Base-by-base conservation (phyloP, 1,140 invertebrate species). In the Notospermus geniculatus region DNA sequence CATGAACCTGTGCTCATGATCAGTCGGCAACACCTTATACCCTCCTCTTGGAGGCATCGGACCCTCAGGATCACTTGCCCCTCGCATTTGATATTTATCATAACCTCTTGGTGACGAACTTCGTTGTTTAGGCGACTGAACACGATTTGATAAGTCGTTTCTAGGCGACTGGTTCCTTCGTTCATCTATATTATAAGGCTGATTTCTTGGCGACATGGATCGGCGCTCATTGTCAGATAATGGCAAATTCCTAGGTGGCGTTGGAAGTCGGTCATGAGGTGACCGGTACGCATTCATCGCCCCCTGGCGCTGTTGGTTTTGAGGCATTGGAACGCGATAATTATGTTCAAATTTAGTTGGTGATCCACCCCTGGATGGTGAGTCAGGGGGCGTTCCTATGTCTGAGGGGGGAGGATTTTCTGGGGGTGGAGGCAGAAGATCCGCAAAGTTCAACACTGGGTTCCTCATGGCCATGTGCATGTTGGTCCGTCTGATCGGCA, bases 351-450 rank as follows among this genome's bases (percentile, higher is more conserved):
- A 29, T 11, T 30, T 45, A 30, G 11, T 41, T 23, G 54, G 13
- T 57, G 45, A 50, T n/a, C 4, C n/a, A 5, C 46, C n/a, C 7
- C 29, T 22, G 17, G 60, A 65, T 9, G 69, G 74, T 27, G 67
- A 75, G 43, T 73, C 72, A 22, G 68, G 65, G 22, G 71, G 67
- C 25, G 71, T 68, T 32, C 70, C 76, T 32, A 71, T 67, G 36
- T 80, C 77, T 56, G 71, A 75, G 0, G 89, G 88, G 2, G 90
- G 89, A 13, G 90, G 89, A 78, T 91, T 88, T 66, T 90, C 88
- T 0, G 90, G 90, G 1, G 90, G 89, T 46, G 89, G 90, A 9
- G 90, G 90, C 28, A 91, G 80, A 43, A 78, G 62, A 54, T 91
- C 89, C 19, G 86, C 87, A 88, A 88, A 90, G 76, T 90, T 90